phyloP scores from a whole-genome alignment of 2,797 vertebrate genomes.

The Sylvia borin region DNA sequence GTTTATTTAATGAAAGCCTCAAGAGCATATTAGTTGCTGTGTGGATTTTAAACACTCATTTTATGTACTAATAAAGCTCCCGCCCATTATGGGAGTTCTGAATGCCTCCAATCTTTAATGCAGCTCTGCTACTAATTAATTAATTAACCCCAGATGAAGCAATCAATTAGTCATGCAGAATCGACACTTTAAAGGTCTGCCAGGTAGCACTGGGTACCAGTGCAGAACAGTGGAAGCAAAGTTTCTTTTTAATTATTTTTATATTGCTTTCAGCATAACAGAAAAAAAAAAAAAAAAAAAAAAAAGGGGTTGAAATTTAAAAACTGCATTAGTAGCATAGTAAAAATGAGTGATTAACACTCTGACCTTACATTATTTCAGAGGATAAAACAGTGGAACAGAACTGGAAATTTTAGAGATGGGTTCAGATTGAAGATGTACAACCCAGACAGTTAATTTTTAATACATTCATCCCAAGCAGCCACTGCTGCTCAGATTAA shows the following conservation, averaged over 20 bases:
- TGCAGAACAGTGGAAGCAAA: slow-evolving; percentile 15
- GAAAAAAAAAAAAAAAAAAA: not conserved
- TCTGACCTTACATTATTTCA: not conserved
- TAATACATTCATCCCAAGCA: not conserved
- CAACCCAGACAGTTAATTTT: not conserved
- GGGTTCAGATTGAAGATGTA: not conserved
- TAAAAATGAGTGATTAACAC: slow-evolving; percentile 1
- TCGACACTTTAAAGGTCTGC: slow-evolving; percentile 74
- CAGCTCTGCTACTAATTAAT: slow-evolving; percentile 88
- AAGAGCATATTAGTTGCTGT: slow-evolving; percentile 80
- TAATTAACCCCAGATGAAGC: slow-evolving; percentile 87
- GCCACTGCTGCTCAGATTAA: not conserved
- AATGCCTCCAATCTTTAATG: slow-evolving; percentile 80
- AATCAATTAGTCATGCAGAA: slow-evolving; percentile 85
- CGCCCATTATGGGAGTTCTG: slow-evolving; percentile 76
- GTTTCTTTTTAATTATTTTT: slow-evolving; percentile 41
- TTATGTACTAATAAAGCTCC: slow-evolving; percentile 84
- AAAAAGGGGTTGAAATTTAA: slow-evolving; percentile 4
- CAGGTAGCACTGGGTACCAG: slow-evolving; percentile 49
- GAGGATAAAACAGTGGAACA: not conserved
- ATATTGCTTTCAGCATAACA: slow-evolving; percentile 7
- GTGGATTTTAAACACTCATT: slow-evolving; percentile 84
- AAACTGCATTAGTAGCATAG: not conserved
- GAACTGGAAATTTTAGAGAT: not conserved
- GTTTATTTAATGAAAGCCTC: slow-evolving; percentile 98